A percentile compares a stretch with the other conserved stretches of the same genome.
Evolutionary conservation across 1,140 invertebrate genomes (phyloP).

Genomic region (Limonius californicus): DNA sequence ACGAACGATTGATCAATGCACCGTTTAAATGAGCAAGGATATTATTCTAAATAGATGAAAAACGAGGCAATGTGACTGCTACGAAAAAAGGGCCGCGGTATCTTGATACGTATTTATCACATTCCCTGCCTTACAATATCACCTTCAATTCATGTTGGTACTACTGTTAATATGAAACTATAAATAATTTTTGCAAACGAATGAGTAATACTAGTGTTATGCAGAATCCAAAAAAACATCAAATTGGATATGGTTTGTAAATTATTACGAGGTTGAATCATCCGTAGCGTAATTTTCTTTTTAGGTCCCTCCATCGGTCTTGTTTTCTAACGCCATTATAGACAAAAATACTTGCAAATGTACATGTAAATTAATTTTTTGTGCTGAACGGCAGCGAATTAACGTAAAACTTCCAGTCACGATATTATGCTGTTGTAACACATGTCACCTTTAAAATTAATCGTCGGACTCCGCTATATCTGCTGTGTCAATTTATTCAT

Average conservation of each 20-base stretch:
- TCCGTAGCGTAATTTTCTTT: too few relatives aligned
- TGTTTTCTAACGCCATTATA: too few relatives aligned
- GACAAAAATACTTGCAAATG: not conserved
- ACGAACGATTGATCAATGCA: not conserved
- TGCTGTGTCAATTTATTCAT: constrained; percentile 9
- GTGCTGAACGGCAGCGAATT: not conserved
- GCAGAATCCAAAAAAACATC: too few relatives aligned
- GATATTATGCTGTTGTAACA: not conserved
- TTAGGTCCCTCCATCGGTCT: too few relatives aligned
- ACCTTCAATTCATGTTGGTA: not conserved
- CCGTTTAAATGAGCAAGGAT: not conserved
- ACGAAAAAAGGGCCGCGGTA: not conserved
- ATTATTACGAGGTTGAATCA: too few relatives aligned
- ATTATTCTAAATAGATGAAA: constrained; percentile 3
- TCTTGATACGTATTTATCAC: constrained; percentile 6
- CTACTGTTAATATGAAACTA: too few relatives aligned
- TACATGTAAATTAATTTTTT: not conserved
- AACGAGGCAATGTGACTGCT: not conserved
- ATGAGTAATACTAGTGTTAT: too few relatives aligned
- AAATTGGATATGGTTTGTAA: too few relatives aligned
- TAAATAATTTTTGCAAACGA: too few relatives aligned
- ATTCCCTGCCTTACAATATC: not conserved
- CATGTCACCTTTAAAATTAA: constrained; percentile 7
- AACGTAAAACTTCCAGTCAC: not conserved
- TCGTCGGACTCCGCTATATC: not conserved